Conservation (phyloP, 2,888 invertebrate species). For the Athalia rosae region DNA sequence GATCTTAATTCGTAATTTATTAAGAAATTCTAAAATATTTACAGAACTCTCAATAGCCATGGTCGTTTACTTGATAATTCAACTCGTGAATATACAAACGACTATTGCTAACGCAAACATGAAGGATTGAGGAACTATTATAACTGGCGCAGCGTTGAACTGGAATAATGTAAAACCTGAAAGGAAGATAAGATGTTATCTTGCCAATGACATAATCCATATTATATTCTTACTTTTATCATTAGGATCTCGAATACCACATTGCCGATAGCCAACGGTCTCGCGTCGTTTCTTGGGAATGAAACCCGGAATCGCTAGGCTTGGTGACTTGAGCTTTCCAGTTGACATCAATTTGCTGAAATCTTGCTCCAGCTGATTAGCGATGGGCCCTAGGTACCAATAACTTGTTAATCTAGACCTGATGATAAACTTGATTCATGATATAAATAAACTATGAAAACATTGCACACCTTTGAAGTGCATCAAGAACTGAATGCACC, state of each 20-base stretch:
- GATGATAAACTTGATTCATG: background rate
- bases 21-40: no score
- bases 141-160: no score
- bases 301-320: constrained; percentile 86
- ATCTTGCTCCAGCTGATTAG: constrained; percentile 86
- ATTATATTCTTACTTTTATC: constrained; percentile 76
- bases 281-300: constrained; percentile 82
- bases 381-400: constrained; percentile 80
- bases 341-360: constrained; percentile 84
- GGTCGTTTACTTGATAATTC: no score
- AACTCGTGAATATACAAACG: no score
- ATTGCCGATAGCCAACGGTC: constrained; percentile 84
- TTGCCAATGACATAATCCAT: no score
- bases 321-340: constrained; percentile 85
- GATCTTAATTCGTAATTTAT: no score
- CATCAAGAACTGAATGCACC: constrained; percentile 89
- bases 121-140: no score
- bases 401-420: background rate
- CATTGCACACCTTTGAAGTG: constrained; percentile 83
- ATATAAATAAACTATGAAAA: background rate
- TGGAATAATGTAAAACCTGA: no score
- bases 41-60: no score
- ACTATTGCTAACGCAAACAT: no score
- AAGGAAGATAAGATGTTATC: no score
- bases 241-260: constrained; percentile 85